Evolutionary conservation across 2,888 invertebrate species (phyloP).

Genomic region (Mesopsocus fuscifrons): DNA sequence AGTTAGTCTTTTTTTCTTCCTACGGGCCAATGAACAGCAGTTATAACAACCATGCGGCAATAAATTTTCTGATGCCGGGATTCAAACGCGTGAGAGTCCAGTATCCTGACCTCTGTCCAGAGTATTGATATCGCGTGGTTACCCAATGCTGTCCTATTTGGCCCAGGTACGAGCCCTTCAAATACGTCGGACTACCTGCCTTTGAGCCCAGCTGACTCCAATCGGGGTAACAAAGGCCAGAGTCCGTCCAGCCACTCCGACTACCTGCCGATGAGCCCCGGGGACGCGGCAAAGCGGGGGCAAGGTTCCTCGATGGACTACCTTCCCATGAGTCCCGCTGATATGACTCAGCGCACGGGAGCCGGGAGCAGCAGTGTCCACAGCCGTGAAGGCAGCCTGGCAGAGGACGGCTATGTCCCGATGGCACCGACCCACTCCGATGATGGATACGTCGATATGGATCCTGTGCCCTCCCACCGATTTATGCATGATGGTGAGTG

Average conservation of each 20-base stretch:
- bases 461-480: constrained; percentile 20
- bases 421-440: constrained; percentile 36
- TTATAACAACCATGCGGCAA: no score
- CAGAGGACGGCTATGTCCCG: constrained; percentile 41
- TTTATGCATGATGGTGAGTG: constrained; percentile 12
- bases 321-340: not conserved
- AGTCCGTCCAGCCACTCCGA: constrained; percentile 25
- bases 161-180: constrained; percentile 9
- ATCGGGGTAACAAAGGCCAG: constrained; percentile 14
- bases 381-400: constrained; percentile 41
- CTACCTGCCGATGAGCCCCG: constrained; percentile 7
- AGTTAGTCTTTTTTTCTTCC: no score
- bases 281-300: not conserved
- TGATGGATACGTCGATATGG: constrained; percentile 42
- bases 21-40: no score
- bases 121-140: no score
- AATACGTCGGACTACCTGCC: constrained; percentile 27
- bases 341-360: no score
- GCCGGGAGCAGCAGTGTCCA: constrained; percentile 23
- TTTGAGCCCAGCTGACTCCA: constrained; percentile 28
- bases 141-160: no score
- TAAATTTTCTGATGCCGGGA: no score
- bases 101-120: no score
- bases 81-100: no score
- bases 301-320: constrained; percentile 11